A percentile compares a stretch with the other conserved stretches of the same genome.
phyloP scores from a whole-genome alignment of 2,888 invertebrate species.

The Hypolimnas misippus region DNA sequence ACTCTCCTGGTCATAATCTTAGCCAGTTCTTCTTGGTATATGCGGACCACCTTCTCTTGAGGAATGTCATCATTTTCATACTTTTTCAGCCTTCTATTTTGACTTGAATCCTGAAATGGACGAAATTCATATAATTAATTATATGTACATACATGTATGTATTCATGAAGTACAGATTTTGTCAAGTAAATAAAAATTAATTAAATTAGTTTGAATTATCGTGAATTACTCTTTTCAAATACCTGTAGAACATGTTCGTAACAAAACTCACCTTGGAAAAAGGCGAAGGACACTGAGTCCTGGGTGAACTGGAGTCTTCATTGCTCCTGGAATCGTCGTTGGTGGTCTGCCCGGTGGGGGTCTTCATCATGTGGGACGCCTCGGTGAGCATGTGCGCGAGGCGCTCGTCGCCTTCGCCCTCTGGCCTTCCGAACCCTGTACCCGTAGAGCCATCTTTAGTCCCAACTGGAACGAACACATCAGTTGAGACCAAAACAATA shows the following conservation, averaged over 20 bases:
- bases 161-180: too few relatives aligned
- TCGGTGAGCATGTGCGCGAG: constrained; percentile 97
- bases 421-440: constrained; percentile 90
- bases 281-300: constrained; percentile 91
- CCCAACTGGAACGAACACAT: constrained; percentile 81
- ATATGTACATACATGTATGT: too few relatives aligned
- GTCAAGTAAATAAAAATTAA: too few relatives aligned
- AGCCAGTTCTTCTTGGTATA: constrained; percentile 97
- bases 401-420: constrained; percentile 93
- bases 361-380: constrained; percentile 95
- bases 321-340: constrained; percentile 88
- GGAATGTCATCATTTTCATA: constrained; percentile 97
- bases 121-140: too few relatives aligned
- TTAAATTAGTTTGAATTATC: too few relatives aligned
- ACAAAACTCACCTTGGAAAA: constrained; percentile 87
- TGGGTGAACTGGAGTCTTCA: constrained; percentile 91
- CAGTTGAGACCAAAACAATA: constrained; percentile 4
- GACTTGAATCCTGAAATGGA: constrained; percentile 86
- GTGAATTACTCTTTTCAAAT: too few relatives aligned
- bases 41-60: constrained; percentile 97
- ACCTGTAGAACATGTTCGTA: too few relatives aligned
- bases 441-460: constrained; percentile 90
- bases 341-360: constrained; percentile 74
- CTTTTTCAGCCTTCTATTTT: constrained; percentile 91
- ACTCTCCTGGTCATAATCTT: constrained; percentile 94